These are phyloP conservation scores for Drosophila varians DNA, from an alignment of 1,140 invertebrate species.

Conservation along the genomic window DNA sequence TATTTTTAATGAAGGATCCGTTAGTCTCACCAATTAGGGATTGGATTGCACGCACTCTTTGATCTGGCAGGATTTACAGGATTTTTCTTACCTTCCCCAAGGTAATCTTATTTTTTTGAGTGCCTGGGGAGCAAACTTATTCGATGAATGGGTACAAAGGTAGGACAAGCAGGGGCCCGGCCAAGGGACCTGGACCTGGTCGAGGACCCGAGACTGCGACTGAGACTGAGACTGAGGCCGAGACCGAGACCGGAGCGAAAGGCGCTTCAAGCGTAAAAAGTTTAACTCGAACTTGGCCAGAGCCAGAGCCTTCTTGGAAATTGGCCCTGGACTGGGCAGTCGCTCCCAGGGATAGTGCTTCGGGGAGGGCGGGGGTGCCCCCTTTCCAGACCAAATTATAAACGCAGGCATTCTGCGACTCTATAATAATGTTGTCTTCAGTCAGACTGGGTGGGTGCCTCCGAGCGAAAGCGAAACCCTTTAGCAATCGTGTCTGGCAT, in stretches of 20 bases:
- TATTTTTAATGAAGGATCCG: background rate
- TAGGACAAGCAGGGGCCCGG: constrained; percentile 47
- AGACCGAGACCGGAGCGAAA: constrained; percentile 26
- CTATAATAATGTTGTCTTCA: constrained; percentile 53
- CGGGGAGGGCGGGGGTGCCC: background rate
- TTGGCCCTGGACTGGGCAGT: constrained; percentile 46
- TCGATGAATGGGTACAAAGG: constrained; percentile 19
- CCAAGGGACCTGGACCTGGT: constrained; percentile 17
- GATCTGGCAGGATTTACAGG: no score
- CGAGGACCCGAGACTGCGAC: constrained; percentile 28
- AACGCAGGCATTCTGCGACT: constrained; percentile 62
- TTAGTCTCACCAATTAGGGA: background rate
- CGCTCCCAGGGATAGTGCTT: constrained; percentile 9
- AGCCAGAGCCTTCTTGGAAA: constrained; percentile 72
- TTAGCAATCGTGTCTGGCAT: constrained; percentile 38
- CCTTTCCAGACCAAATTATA: constrained; percentile 60
- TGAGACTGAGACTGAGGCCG: no score
- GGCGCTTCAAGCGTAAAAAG: constrained; percentile 76
- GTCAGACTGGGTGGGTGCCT: constrained; percentile 10
- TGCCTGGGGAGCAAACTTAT: constrained; percentile 7
- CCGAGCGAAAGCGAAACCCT: constrained; percentile 34
- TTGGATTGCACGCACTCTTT: no score
- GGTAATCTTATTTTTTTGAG: constrained; percentile 8
- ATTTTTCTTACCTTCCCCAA: no score
- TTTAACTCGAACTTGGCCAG: constrained; percentile 65